Evolutionary conservation across 2,113 vertebrate genomes (phyloP).

Genomic region (Todiramphus saurophagus): DNA sequence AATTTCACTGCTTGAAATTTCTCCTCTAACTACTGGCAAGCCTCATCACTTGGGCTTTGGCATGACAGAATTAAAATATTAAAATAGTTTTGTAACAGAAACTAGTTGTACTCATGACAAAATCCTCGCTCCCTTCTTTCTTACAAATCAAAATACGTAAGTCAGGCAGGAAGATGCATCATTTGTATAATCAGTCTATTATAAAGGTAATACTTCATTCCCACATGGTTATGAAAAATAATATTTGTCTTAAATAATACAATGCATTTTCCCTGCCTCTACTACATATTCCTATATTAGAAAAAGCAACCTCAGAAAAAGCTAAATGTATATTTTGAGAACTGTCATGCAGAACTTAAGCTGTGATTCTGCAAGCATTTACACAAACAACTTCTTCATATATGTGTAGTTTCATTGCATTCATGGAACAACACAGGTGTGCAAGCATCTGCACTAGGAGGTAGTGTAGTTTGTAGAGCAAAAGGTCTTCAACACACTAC

Average conservation of each 20-base stretch:
- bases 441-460: neutral
- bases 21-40: neutral
- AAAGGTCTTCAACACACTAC: neutral
- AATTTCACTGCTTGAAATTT: slow-evolving; percentile 3
- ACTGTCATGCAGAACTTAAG: neutral
- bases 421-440: neutral
- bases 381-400: neutral
- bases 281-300: neutral
- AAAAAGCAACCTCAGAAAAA: neutral
- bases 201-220: neutral
- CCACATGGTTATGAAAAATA: neutral
- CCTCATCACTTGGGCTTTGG: neutral
- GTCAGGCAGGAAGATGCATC: neutral
- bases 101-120: neutral
- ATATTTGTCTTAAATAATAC: neutral
- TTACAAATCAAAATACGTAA: neutral
- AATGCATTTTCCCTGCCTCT: neutral
- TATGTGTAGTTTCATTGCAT: neutral
- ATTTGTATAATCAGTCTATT: neutral
- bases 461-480: neutral
- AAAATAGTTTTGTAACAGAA: neutral
- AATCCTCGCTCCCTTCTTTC: neutral
- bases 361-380: neutral
- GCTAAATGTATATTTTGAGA: neutral
- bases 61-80: neutral